Evolutionary conservation across 1,140 invertebrate species (phyloP), one percentile per base, ranked within the genome.

Genomic region (Tribolium madens): DNA sequence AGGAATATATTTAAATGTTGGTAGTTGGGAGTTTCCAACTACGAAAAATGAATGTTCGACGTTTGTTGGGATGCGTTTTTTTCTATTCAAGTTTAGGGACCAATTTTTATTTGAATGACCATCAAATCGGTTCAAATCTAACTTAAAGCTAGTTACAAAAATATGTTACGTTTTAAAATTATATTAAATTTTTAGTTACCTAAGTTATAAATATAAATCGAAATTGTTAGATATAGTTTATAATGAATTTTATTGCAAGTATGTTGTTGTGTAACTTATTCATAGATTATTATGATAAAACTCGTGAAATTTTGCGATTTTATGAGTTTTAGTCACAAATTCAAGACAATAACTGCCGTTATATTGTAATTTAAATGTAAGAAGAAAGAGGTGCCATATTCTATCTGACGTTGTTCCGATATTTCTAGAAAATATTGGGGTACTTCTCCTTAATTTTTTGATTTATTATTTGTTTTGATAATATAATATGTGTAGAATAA

Each of bases 71-170:
- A 50, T 50, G 15, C 48, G 48, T 50, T 50, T 50, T 7, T 50
- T 17, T 69, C 9, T 36, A 26, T 69, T 69, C 60, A 69, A 69
- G 18, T 69, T 42, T 69, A 69, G 60, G 60, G 60, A 69, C 60
- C 60, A 69, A 69, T 33, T 69, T 21, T 15, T 50, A 50, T n/a
- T 50, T 50, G 14, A 42, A 14, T 50, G 1, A 50, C 13, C 4
- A 50, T 50, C 48, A 50, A 50, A 50, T 50, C 48, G 48, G 48
- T 50, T 50, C 21, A 50, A n/a, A n/a, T n/a, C n/a, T n/a, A n/a
- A 50, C 13, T 50, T 50, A 15, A 50, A 50, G 48, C 6, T 50
- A 50, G 13, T 13, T 50, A 14, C 48, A 50, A 14, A 17, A 5
- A 50, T 12, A 15, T 50, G 13, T 50, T 14, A 50, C 15, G 48